Evolutionary conservation across 2,888 invertebrate species (phyloP).

Genomic region (Proisotoma minuta): DNA sequence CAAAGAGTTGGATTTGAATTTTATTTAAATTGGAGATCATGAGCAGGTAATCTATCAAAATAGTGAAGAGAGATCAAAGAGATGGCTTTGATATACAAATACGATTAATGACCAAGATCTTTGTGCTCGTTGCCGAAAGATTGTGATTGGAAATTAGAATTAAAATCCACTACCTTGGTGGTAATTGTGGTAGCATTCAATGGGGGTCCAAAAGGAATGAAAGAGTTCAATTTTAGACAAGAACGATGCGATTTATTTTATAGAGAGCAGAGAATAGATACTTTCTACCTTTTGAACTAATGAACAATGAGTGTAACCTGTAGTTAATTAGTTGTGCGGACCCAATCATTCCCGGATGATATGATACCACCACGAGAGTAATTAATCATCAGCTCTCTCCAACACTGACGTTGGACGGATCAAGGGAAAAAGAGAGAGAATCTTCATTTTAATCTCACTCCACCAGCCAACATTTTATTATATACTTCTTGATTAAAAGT

Average conservation of each 20-base stretch:
- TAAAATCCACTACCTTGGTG: not conserved
- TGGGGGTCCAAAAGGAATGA: not conserved
- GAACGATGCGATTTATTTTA: not conserved
- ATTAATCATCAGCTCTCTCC: slow-evolving; percentile 29
- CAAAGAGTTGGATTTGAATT: not conserved
- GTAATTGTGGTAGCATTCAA: not conserved
- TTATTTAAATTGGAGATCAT: not conserved
- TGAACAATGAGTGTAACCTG: slow-evolving; percentile 36
- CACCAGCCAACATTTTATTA: not conserved
- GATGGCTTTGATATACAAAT: too few species aligned
- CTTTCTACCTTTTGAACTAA: slow-evolving; percentile 17
- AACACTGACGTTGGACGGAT: slow-evolving; percentile 5
- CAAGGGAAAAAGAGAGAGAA: too few species aligned
- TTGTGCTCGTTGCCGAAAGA: slow-evolving; percentile 7
- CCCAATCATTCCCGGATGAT: slow-evolving; percentile 16
- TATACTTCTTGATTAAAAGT: too few species aligned
- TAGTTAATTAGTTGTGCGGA: slow-evolving; percentile 24
- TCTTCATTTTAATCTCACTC: slow-evolving; percentile 12
- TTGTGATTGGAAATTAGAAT: not conserved
- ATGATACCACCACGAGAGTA: slow-evolving; percentile 24
- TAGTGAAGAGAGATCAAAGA: too few species aligned
- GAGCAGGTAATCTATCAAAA: too few species aligned
- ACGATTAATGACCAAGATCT: slow-evolving; percentile 15
- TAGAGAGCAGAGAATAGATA: not conserved
- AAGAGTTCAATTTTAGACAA: not conserved